Percentiles rank a stretch among this genome's conserved stretches.
phyloP scores from a whole-genome alignment of 2,888 invertebrate species.

The Zootermopsis nevadensis region DNA sequence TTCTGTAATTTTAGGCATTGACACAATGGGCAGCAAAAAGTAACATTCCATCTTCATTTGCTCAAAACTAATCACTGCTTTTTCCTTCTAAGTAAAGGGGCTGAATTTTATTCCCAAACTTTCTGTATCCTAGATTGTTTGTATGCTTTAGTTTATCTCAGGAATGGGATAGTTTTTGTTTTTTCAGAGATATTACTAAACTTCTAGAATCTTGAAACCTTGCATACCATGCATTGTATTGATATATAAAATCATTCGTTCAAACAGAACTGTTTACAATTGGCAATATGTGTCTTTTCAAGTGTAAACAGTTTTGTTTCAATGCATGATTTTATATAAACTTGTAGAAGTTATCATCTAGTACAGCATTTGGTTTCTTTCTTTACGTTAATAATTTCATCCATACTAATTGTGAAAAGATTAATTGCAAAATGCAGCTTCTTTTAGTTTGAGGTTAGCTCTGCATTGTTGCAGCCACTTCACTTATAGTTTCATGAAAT shows the following conservation, averaged over 20 bases:
- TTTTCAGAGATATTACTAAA: neutral
- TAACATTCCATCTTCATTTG: conserved; percentile 42
- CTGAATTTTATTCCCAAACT: neutral
- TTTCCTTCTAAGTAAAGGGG: neutral
- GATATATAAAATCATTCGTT: no score
- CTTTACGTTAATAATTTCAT: neutral
- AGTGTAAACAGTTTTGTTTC: no score
- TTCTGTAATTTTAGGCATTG: neutral
- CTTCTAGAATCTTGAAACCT: no score
- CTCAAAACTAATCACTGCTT: conserved; percentile 26
- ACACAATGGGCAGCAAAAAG: neutral
- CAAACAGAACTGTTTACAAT: no score
- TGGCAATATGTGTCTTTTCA: no score
- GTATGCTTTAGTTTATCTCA: neutral
- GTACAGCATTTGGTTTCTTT: neutral
- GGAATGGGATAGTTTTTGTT: neutral
- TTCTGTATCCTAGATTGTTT: neutral
- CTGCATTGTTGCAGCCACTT: neutral
- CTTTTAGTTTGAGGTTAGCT: conserved; percentile 19
- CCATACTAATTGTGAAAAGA: conserved; percentile 9
- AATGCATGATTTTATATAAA: no score
- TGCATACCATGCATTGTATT: no score
- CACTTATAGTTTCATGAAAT: conserved; percentile 3
- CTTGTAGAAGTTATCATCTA: conserved; percentile 34
- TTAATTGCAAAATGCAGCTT: neutral